Percentiles rank a stretch among this genome's conserved stretches.
phyloP scores from a whole-genome alignment of 2,888 invertebrate species.

The Drosophila melanosoma region DNA sequence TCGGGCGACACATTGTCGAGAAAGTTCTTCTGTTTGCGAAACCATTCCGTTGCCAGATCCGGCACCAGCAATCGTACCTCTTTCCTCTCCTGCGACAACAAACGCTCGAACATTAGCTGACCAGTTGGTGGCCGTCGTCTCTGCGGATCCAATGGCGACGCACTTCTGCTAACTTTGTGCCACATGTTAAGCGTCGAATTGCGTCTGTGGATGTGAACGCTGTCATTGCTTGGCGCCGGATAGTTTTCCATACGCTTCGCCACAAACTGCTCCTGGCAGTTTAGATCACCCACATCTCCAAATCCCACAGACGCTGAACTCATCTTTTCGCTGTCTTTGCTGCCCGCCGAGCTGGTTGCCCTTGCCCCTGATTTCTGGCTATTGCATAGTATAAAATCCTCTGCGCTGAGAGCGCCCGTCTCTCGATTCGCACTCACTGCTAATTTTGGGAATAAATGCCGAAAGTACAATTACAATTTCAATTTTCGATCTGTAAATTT shows the following conservation, averaged over 20 bases:
- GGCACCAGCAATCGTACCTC: slow-evolving; percentile 63
- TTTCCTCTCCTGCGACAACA: slow-evolving; percentile 24
- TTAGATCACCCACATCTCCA: not conserved
- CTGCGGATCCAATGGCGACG: not conserved
- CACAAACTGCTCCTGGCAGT: slow-evolving; percentile 31
- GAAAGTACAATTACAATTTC: slow-evolving; percentile 22
- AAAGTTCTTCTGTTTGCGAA: slow-evolving; percentile 64
- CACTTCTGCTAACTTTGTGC: not conserved
- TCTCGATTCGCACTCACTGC: slow-evolving; percentile 20
- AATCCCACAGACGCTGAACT: not conserved
- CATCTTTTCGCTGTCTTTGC: not conserved
- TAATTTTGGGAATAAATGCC: slow-evolving; percentile 36
- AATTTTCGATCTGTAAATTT: slow-evolving; percentile 35
- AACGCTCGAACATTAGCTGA: slow-evolving; percentile 43
- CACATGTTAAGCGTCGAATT: slow-evolving; percentile 13
- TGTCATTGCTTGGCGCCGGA: slow-evolving; percentile 46
- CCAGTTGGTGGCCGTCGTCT: slow-evolving; percentile 3
- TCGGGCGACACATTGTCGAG: slow-evolving; percentile 41
- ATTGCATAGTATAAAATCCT: slow-evolving; percentile 35
- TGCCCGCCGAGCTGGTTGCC: slow-evolving; percentile 12
- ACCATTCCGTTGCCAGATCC: slow-evolving; percentile 72
- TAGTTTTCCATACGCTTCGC: slow-evolving; percentile 35
- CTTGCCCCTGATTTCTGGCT: slow-evolving; percentile 16
- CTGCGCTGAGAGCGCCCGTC: slow-evolving; percentile 18
- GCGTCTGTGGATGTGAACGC: not conserved